A percentile compares a stretch with the other conserved stretches of the same genome.
These are phyloP conservation scores for Anas georgica DNA, from an alignment of 2,797 vertebrate species.

Conservation along the genomic window DNA sequence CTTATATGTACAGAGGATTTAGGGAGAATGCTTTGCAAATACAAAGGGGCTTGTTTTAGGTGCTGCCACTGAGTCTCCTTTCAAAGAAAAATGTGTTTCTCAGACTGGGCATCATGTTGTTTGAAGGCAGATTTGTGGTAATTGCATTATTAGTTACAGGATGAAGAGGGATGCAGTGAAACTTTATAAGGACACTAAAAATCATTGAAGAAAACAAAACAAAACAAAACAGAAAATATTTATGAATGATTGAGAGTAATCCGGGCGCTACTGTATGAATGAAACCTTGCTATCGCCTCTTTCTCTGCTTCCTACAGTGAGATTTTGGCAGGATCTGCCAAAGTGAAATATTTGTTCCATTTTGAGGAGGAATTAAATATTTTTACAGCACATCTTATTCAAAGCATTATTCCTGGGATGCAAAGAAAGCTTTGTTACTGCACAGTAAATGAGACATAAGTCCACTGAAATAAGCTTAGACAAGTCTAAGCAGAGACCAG, in stretches of 20 bases:
- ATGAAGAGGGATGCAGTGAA: neutral
- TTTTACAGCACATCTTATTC: neutral
- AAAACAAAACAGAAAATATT: neutral
- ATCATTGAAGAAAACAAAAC: neutral
- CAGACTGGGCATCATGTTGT: neutral
- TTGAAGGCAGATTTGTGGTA: neutral
- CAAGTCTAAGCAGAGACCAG: neutral
- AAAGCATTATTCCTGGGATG: neutral
- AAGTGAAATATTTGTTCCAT: neutral
- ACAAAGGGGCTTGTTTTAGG: neutral
- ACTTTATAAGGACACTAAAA: conserved; percentile 11
- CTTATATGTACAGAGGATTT: neutral
- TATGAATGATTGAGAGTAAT: neutral
- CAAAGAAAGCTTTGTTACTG: neutral
- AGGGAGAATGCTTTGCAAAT: neutral
- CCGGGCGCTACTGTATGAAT: neutral
- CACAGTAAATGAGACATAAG: neutral
- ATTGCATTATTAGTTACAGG: neutral
- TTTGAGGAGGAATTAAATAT: neutral
- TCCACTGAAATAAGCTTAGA: neutral
- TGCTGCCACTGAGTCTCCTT: neutral
- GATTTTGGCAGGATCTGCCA: conserved; percentile 25
- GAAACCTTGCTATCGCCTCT: conserved; percentile 30
- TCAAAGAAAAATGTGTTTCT: neutral
- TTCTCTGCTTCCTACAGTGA: neutral